Conservation (phyloP, 2,797 vertebrate genomes). For the Ceryle rudis region DNA sequence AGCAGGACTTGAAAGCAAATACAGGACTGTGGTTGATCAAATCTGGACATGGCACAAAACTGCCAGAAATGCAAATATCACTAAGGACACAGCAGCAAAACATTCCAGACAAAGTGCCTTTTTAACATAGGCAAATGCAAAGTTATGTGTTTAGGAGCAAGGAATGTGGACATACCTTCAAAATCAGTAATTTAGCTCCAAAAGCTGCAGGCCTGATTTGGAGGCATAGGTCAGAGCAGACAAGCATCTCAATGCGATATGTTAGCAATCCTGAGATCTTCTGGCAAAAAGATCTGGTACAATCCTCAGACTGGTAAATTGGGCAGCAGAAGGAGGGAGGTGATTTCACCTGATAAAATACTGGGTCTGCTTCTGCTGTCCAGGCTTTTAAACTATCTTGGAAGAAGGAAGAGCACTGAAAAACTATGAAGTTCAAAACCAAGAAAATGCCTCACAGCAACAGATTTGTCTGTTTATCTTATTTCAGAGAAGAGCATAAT, state of each 20-base stretch:
- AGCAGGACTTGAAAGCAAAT: neutral
- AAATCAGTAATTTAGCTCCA: neutral
- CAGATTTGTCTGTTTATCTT: neutral
- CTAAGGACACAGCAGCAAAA: neutral
- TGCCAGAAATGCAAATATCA: neutral
- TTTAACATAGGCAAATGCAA: neutral
- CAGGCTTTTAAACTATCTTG: neutral
- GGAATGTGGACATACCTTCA: neutral
- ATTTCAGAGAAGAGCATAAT: neutral
- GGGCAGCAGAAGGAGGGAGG: neutral
- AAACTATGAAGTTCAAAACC: neutral
- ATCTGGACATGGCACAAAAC: neutral
- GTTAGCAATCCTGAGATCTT: neutral
- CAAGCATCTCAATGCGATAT: neutral
- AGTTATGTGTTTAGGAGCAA: neutral
- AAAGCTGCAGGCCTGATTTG: neutral
- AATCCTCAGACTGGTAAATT: neutral
- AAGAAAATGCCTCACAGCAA: neutral
- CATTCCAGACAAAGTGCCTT: neutral
- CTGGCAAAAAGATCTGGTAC: neutral
- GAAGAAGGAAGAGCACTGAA: neutral
- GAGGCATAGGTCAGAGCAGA: neutral
- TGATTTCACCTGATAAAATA: neutral
- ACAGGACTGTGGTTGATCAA: neutral
- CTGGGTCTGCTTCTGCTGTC: neutral